These are phyloP conservation scores for Ennomos erosarius DNA, from an alignment of 2,888 invertebrate species.

Conservation along the genomic window DNA sequence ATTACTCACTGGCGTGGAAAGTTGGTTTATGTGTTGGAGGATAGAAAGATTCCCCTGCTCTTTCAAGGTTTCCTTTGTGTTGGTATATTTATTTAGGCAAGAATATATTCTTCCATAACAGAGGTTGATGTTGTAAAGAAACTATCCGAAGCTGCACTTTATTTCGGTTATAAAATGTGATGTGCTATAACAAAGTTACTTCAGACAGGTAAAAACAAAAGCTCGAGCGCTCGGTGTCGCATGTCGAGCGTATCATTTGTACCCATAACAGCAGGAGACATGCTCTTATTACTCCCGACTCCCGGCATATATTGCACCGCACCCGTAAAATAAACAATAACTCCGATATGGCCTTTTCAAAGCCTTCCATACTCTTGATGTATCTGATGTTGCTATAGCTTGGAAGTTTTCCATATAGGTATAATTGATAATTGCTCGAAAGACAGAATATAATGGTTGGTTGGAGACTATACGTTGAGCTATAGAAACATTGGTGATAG, in stretches of 20 bases:
- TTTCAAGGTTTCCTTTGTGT: no score
- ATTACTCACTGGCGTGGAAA: no score
- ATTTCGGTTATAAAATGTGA: no score
- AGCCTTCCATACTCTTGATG: slow-evolving; percentile 28
- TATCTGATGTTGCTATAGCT: background rate
- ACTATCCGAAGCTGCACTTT: no score
- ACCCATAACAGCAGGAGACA: slow-evolving; percentile 23
- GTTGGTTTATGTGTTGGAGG: no score
- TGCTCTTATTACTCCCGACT: slow-evolving; percentile 21
- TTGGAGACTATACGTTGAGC: no score
- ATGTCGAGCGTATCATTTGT: slow-evolving; percentile 7
- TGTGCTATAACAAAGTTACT: slow-evolving; percentile 2
- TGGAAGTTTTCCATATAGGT: slow-evolving; percentile 35
- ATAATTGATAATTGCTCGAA: no score
- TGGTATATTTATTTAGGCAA: no score
- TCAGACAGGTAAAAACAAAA: slow-evolving; percentile 22
- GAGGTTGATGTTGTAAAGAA: no score
- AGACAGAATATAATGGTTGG: slow-evolving; percentile 57
- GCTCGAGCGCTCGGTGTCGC: slow-evolving; percentile 2
- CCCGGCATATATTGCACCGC: slow-evolving; percentile 32
- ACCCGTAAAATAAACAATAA: slow-evolving; percentile 48
- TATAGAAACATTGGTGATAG: no score
- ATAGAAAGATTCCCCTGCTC: no score
- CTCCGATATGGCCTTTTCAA: slow-evolving; percentile 50
- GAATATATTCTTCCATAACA: no score